Conservation (phyloP, 2,888 invertebrate genomes). For the Hemicrepidius hirtus region DNA sequence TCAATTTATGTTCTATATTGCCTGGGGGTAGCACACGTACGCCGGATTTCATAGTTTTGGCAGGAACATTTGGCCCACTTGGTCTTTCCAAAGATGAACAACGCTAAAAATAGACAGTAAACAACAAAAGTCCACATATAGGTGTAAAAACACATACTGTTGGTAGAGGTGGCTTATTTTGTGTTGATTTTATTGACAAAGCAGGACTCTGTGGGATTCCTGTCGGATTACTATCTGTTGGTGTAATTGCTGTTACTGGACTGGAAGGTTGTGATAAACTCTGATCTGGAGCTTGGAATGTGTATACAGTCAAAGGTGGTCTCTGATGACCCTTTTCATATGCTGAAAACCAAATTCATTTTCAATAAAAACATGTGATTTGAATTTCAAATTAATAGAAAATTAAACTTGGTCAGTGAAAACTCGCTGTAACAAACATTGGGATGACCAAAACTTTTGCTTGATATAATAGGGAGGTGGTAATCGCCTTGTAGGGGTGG, state of each 20-base stretch:
- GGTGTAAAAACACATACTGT: conserved; percentile 74
- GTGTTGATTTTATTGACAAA: conserved; percentile 64
- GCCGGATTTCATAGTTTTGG: conserved; percentile 72
- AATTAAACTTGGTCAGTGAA: too few relatives aligned
- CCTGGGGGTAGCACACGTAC: conserved; percentile 70
- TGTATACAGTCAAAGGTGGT: conserved; percentile 90
- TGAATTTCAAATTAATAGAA: too few relatives aligned
- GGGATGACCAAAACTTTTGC: too few relatives aligned
- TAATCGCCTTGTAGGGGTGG: too few relatives aligned
- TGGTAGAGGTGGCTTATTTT: conserved; percentile 80
- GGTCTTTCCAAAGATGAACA: conserved; percentile 93
- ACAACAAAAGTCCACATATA: neutral
- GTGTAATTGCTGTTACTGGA: conserved; percentile 66
- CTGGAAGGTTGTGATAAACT: conserved; percentile 75
- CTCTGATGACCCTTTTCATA: conserved; percentile 91
- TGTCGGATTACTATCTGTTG: conserved; percentile 56
- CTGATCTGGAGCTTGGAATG: conserved; percentile 86
- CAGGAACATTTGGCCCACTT: conserved; percentile 75
- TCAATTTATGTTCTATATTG: conserved; percentile 74
- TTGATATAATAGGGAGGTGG: too few relatives aligned
- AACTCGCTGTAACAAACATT: too few relatives aligned
- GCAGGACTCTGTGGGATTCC: conserved; percentile 71
- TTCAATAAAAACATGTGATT: too few relatives aligned
- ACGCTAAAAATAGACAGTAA: conserved; percentile 72
- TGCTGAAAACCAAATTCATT: conserved; percentile 71